Evolutionary conservation across 2,888 invertebrate species (phyloP), one percentile per base, ranked within the genome.

Genomic region (Leucophenga maculata): DNA sequence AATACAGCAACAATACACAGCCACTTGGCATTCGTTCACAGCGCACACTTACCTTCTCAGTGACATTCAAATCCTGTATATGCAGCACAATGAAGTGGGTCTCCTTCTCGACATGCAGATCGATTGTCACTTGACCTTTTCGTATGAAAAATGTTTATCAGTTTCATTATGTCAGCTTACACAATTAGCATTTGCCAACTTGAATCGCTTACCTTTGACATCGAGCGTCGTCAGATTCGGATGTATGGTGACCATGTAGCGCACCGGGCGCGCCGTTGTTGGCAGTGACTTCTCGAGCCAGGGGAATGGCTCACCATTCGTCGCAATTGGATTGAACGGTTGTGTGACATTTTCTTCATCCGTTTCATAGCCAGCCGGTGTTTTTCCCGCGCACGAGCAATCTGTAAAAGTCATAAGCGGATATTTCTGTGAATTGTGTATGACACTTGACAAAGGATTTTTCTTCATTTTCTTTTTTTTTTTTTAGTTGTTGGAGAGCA

Each of bases 161-260:
- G 71, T 65, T 69, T 52, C 32, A 11, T 39, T 6, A 31, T 39
- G 26, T 2, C 26, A 26, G 26, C 26, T 26, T 26, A 26, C 26
- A 26, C 26, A 26, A 26, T 65, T 22, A 20, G 16, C 20, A 52
- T 18, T 52, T 52, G n/a, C 8, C 18, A 20, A 52, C 20, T n/a
- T n/a, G 11, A 65, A 22, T 26, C 39, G n/a, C 77, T 72, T 89
- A 93, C 97, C 98, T 91, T 94, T 93, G 66, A 97, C 93, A 88
- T 94, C 94, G 67, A 95, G 92, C 18, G 96, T 95, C 59, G 97
- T 96, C 69, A 98, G 90, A 88, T 98, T 97, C 9, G 98, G 97
- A 89, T 97, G 97, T 79, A 98, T 92, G 89, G 95, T 95, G 69
- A 98, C 91, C 85, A 94, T 94, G 87, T 98, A 98, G 77, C 95